These are phyloP conservation scores for Muricea muricata DNA, from an alignment of 92 coral and sea anemone genomes.

Conservation along the genomic window DNA sequence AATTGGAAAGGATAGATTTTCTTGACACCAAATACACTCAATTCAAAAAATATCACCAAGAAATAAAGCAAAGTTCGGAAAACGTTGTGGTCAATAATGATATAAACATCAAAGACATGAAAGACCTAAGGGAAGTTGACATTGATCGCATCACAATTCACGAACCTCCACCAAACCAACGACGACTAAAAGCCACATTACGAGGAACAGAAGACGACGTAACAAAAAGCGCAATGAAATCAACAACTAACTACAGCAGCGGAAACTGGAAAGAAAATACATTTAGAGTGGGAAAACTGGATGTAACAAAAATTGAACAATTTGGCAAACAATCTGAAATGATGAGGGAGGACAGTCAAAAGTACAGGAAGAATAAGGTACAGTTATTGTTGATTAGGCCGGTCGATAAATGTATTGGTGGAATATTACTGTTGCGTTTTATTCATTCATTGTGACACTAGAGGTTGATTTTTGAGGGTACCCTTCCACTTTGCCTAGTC, in stretches of 20 bases:
- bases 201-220: neutral
- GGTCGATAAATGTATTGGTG: neutral
- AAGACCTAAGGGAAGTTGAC: neutral
- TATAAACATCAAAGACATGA: neutral
- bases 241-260: neutral
- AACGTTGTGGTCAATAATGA: neutral
- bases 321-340: neutral
- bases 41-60: neutral
- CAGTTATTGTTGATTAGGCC: neutral
- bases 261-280: neutral
- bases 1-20: neutral
- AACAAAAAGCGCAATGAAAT: neutral
- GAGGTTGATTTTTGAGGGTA: too few relatives aligned
- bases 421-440: too few relatives aligned
- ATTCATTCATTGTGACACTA: too few relatives aligned
- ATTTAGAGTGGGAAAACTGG: slow-evolving; percentile 12
- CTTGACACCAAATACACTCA: neutral
- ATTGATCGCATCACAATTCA: slow-evolving; percentile 22
- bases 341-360: neutral
- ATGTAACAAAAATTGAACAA: neutral
- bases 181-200: neutral
- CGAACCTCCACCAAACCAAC: neutral
- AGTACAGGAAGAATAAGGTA: neutral
- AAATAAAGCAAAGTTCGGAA: neutral
- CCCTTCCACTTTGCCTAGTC: too few relatives aligned